These are phyloP conservation scores for Falco concolor DNA, from an alignment of 2,797 vertebrate genomes.

Conservation along the genomic window DNA sequence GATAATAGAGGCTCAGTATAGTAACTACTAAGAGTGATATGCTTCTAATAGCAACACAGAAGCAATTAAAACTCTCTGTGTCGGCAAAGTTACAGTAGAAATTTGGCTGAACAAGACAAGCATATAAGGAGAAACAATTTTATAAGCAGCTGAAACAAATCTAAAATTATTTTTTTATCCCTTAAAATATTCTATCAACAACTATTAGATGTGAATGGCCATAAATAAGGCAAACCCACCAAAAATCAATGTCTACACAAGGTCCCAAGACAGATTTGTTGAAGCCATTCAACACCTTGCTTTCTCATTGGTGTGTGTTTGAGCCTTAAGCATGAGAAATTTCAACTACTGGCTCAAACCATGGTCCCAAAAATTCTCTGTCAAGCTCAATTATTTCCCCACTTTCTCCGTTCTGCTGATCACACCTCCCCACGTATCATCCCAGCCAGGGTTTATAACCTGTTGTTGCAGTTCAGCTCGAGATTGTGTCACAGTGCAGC, in stretches of 20 bases:
- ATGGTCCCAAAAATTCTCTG: not conserved
- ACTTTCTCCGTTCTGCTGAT: not conserved
- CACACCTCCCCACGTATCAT: rapidly evolving
- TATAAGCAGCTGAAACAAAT: not conserved
- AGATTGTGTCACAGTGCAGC: not conserved
- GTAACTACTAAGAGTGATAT: not conserved
- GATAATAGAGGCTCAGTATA: not conserved
- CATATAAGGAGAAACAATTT: not conserved
- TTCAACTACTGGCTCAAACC: not conserved
- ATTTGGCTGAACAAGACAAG: not conserved
- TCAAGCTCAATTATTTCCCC: not conserved
- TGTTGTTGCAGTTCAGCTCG: not conserved
- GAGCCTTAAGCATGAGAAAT: not conserved
- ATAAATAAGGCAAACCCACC: not conserved
- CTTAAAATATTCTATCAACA: not conserved
- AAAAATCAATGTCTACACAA: not conserved
- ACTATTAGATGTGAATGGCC: not conserved
- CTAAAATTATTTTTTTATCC: not conserved
- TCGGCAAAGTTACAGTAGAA: not conserved
- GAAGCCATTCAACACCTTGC: not conserved
- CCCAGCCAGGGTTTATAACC: not conserved
- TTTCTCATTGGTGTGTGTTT: not conserved
- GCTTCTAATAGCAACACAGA: not conserved
- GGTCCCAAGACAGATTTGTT: not conserved
- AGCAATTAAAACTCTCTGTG: not conserved